Evolutionary conservation across 2,797 vertebrate genomes (phyloP).

Genomic region (Lagodon rhomboides): DNA sequence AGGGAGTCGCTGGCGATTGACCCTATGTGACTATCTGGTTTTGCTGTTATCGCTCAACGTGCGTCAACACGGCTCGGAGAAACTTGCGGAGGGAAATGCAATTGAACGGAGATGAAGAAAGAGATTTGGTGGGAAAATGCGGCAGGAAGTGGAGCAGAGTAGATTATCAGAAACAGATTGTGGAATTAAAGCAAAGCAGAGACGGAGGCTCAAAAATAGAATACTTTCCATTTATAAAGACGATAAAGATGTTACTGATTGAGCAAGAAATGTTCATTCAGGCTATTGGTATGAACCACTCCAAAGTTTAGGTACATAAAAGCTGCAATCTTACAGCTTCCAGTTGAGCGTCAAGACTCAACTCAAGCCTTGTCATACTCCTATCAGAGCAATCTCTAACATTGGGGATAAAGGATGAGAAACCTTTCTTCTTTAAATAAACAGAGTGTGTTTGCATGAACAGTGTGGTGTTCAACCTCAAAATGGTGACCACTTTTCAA

Average conservation of each 20-base stretch:
- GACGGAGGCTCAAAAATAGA: background rate
- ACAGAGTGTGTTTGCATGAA: background rate
- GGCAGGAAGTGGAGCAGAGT: background rate
- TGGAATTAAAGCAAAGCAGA: background rate
- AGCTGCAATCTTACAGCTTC: background rate
- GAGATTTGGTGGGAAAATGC: background rate
- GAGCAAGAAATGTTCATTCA: background rate
- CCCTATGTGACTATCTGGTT: background rate
- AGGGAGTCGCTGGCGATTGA: background rate
- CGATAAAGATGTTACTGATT: background rate
- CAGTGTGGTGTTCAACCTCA: too few relatives aligned
- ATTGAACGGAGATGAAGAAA: background rate
- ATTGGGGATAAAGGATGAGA: background rate
- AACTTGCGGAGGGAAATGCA: constrained; percentile 15
- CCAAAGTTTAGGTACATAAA: background rate
- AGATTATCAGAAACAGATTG: constrained; percentile 5
- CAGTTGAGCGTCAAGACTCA: background rate
- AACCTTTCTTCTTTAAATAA: background rate
- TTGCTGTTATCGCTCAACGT: background rate
- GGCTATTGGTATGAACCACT: background rate
- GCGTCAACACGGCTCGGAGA: background rate
- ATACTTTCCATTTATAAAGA: background rate
- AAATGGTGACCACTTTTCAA: background rate
- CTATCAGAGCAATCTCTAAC: background rate
- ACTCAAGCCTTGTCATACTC: background rate